Evolutionary conservation across 2,888 invertebrate species (phyloP).

Genomic region (Patella depressa): DNA sequence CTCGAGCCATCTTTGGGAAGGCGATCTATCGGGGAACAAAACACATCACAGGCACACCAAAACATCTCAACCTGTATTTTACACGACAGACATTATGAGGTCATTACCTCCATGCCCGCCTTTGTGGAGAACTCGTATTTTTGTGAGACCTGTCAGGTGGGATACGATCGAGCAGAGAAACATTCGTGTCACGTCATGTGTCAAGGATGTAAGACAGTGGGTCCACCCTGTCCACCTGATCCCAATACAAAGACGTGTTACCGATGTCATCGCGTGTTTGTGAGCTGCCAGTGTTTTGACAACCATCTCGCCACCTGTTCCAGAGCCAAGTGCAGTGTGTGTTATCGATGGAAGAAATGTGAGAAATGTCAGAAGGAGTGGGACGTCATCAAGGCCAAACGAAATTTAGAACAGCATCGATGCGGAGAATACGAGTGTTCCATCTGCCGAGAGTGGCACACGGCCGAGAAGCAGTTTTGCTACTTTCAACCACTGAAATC

Average conservation of each 20-base stretch:
- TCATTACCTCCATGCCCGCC: too few species aligned
- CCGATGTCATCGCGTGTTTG: background rate
- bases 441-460: background rate
- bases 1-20: too few species aligned
- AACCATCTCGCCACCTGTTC: background rate
- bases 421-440: background rate
- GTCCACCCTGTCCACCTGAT: too few species aligned
- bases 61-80: too few species aligned
- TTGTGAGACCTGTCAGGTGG: too few species aligned
- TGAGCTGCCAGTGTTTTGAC: background rate
- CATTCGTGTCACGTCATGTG: too few species aligned
- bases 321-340: background rate
- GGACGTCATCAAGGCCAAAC: background rate
- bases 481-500: background rate
- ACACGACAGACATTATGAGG: too few species aligned
- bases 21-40: too few species aligned
- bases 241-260: background rate
- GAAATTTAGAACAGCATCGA: background rate
- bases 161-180: too few species aligned
- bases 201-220: too few species aligned
- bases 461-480: background rate
- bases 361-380: background rate
- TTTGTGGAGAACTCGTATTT: too few species aligned
- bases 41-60: too few species aligned
- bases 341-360: background rate